Evolutionary conservation across 2,797 vertebrate species (phyloP).

Genomic region (Bucorvus abyssinicus): DNA sequence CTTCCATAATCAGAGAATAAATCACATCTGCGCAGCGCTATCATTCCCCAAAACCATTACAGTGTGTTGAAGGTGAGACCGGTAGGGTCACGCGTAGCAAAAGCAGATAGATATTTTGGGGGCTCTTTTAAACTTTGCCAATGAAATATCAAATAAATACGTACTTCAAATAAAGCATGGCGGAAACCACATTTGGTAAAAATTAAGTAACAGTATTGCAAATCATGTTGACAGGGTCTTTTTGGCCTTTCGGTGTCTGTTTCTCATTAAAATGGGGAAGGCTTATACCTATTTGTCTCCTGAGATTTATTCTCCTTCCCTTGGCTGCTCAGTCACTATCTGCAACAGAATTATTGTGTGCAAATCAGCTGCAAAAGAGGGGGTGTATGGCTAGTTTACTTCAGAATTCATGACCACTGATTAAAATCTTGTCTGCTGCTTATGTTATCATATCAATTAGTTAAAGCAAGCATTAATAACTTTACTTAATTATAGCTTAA

Average conservation of each 20-base stretch:
- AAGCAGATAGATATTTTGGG: slow-evolving; percentile 9
- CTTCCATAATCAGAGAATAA: not conserved
- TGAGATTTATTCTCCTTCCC: slow-evolving; percentile 33
- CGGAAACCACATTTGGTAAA: slow-evolving; percentile 60
- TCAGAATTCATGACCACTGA: slow-evolving; percentile 17
- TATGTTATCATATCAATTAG: slow-evolving; percentile 24
- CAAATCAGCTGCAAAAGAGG: slow-evolving; percentile 21
- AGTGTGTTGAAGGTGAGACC: not conserved
- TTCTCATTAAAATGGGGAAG: slow-evolving; percentile 54
- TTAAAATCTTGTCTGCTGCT: slow-evolving; percentile 20
- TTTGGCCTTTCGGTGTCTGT: slow-evolving; percentile 45
- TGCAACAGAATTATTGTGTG: slow-evolving; percentile 15
- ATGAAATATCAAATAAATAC: slow-evolving; percentile 49
- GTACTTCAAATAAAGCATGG: slow-evolving; percentile 4
- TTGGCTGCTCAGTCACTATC: not conserved
- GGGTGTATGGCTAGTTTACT: slow-evolving; percentile 6
- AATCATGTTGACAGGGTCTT: slow-evolving; percentile 60
- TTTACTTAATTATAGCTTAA: slow-evolving; percentile 20
- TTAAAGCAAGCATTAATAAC: slow-evolving; percentile 34
- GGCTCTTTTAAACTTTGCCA: slow-evolving; percentile 52
- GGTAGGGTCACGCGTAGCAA: not conserved
- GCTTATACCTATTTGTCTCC: slow-evolving; percentile 36
- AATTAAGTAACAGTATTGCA: slow-evolving; percentile 38
- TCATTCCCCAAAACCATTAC: not conserved
- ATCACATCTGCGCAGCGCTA: not conserved